A percentile compares a stretch with the other conserved stretches of the same genome.
Evolutionary conservation across 1,140 invertebrate genomes (phyloP).

Genomic region (Trialeurodes vaporariorum): DNA sequence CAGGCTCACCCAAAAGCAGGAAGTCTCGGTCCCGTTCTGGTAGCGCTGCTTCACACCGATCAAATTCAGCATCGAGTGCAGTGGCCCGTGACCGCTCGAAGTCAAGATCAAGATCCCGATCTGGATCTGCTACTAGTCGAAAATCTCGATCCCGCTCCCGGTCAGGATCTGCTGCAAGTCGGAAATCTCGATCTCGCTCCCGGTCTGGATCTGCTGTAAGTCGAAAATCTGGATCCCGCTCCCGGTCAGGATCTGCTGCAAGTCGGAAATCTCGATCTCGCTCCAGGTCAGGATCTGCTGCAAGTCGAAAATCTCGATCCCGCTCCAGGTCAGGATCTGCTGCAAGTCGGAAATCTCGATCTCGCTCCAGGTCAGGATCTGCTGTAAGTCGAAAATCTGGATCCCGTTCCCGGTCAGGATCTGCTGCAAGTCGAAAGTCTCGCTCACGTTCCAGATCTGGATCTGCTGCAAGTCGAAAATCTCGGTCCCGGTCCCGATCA

Average conservation of each 20-base stretch:
- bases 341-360: slow-evolving; percentile 16
- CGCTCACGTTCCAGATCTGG: slow-evolving; percentile 30
- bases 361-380: slow-evolving; percentile 16
- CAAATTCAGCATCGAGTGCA: slow-evolving; percentile 2
- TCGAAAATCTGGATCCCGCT: slow-evolving; percentile 11
- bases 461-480: slow-evolving; percentile 33
- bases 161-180: slow-evolving; percentile 20
- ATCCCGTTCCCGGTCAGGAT: too few species aligned
- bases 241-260: slow-evolving; percentile 13
- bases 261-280: slow-evolving; percentile 14
- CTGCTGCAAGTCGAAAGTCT: too few species aligned
- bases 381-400: slow-evolving; percentile 20
- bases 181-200: slow-evolving; percentile 19
- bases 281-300: slow-evolving; percentile 18
- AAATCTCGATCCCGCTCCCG: slow-evolving; percentile 21
- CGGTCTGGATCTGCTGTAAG: slow-evolving; percentile 21
- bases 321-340: slow-evolving; percentile 16
- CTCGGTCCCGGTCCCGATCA: slow-evolving; percentile 26
- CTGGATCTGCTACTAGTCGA: slow-evolving; percentile 18
- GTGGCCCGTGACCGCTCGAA: neutral
- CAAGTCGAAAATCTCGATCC: slow-evolving; percentile 10
- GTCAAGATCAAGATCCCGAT: slow-evolving; percentile 22
- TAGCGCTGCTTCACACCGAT: slow-evolving; percentile 3
- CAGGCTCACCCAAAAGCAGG: slow-evolving; percentile 6
- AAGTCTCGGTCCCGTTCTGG: slow-evolving; percentile 12